Base-by-base conservation (phyloP, 2,797 vertebrate genomes). In the Apogon talboti region DNA sequence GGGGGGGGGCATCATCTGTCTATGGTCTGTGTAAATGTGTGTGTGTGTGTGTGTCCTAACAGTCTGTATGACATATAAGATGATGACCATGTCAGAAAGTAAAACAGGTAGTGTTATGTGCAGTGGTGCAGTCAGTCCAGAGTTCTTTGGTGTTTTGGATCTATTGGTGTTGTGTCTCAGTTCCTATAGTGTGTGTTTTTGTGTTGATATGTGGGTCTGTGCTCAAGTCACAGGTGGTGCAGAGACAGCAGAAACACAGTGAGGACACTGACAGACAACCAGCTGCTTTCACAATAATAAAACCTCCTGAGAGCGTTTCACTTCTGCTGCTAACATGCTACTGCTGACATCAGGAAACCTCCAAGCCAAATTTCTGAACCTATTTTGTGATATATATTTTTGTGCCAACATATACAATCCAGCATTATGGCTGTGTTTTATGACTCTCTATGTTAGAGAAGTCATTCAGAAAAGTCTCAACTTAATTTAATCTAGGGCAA, bases 241-340 rank as follows among this genome's bases (percentile, higher is more conserved):
- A 76, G 80, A 84, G 79, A 79, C 85, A 89, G 87, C 87, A 88
- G 65, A 86, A 89, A 85, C 61, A 15, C 79, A 57, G 41, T 0
- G 74, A 89, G 76, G 77, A 82, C 79, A 59, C 80, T 86, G 82
- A 86, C 79, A 90, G 87, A 87, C 87, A 87, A 78, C 77, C 88
- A 91, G 86, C 83, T 90, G 88, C 79, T 76, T 82, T 60, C 67
- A 63, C 77, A 61, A 62, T 61, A 77, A 75, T 50, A 56, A 76
- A 83, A 68, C 37, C 82, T 82, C 86, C 52, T 10, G 77, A 76
- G 87, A 82, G 55, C 42, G 12, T 10, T 44, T 65, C 61, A 78
- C 62, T 68, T 79, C 71, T 70, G 54, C 77, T 64, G 66, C 70
- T 66, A 71, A 69, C 59, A 57, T 67, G 30, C 58, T 61, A 59